Conservation (phyloP, 2,113 vertebrate species). For the Aythya baeri region DNA sequence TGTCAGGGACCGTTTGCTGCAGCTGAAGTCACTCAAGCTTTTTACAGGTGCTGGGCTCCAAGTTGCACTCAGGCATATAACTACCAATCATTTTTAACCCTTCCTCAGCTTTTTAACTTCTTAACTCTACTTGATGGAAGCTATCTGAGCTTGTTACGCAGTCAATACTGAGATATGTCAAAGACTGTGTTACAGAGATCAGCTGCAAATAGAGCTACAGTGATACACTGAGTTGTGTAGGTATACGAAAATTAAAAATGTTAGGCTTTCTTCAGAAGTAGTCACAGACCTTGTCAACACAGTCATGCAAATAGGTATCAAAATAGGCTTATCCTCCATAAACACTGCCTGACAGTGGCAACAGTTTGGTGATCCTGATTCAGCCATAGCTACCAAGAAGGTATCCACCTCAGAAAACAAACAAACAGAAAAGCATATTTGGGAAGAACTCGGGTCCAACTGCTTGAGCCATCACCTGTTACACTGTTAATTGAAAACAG, state of each 20-base stretch:
- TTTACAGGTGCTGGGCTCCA: neutral
- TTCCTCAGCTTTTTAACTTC: neutral
- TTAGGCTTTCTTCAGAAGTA: neutral
- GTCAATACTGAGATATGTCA: neutral
- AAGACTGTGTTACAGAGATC: neutral
- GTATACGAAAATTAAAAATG: neutral
- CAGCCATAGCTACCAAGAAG: neutral
- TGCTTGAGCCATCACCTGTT: neutral
- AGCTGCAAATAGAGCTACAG: neutral
- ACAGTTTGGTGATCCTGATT: neutral
- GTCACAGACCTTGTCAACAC: neutral
- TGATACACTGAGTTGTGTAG: neutral
- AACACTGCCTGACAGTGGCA: neutral
- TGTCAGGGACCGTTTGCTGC: rapidly evolving
- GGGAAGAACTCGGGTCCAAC: neutral
- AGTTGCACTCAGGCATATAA: neutral
- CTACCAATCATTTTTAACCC: neutral
- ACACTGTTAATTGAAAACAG: neutral
- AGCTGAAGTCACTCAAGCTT: neutral
- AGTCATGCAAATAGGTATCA: neutral
- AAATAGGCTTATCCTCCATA: neutral
- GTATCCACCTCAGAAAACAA: neutral
- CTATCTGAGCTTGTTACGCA: no score
- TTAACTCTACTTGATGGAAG: neutral
- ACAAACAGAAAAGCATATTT: neutral